phyloP scores from a whole-genome alignment of 2,113 vertebrate genomes.

The Oreochromis spilurus region DNA sequence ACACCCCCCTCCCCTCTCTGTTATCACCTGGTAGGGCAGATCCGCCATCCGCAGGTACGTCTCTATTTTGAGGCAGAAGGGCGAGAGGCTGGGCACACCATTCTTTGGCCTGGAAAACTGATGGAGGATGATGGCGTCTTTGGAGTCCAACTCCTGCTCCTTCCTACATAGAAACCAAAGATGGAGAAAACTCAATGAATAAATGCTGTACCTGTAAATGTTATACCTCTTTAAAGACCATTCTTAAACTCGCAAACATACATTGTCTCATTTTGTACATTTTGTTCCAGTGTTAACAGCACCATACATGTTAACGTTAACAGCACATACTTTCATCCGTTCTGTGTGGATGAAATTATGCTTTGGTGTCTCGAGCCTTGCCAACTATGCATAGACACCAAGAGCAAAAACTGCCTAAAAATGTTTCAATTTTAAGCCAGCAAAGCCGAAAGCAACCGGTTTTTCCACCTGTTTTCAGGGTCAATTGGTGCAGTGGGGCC shows the following conservation, averaged over 20 bases:
- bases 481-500: neutral
- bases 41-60: conserved; percentile 96
- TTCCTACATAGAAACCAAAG: conserved; percentile 74
- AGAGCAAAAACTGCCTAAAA: neutral
- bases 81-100: conserved; percentile 90
- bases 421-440: neutral
- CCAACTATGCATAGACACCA: neutral
- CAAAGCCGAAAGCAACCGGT: neutral
- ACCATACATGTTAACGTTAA: neutral
- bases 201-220: neutral
- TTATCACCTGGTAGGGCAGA: conserved; percentile 91
- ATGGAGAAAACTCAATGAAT: neutral
- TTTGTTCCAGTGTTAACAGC: neutral
- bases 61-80: conserved; percentile 97
- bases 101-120: conserved; percentile 95
- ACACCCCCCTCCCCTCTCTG: neutral
- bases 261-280: neutral
- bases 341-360: neutral
- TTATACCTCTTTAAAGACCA: neutral
- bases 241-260: neutral
- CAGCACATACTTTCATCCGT: neutral
- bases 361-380: neutral
- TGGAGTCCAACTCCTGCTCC: conserved; percentile 93
- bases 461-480: neutral
- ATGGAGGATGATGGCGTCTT: conserved; percentile 97